These are phyloP conservation scores for Lucilia sericata DNA, from an alignment of 1,140 invertebrate genomes.

Conservation along the genomic window DNA sequence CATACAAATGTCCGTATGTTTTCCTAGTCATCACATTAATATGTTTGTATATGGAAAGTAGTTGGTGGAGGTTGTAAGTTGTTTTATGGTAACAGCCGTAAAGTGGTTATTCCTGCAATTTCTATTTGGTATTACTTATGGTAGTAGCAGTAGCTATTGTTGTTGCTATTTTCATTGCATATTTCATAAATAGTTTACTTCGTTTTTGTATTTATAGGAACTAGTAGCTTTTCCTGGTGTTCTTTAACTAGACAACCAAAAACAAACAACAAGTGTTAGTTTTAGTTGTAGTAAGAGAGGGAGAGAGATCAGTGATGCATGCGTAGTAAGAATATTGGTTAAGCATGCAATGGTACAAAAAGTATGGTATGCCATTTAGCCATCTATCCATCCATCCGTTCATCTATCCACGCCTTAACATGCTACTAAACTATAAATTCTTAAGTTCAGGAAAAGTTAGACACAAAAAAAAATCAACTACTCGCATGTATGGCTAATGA, in stretches of 20 bases:
- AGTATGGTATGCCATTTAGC: neutral
- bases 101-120: conserved; percentile 13
- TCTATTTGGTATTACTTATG: neutral
- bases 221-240: neutral
- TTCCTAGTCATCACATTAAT: neutral
- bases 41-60: neutral
- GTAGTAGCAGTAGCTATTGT: neutral
- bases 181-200: neutral
- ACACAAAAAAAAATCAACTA: neutral
- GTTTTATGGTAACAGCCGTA: neutral
- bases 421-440: conserved; percentile 24
- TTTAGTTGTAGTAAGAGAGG: too few relatives aligned
- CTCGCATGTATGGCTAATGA: conserved; percentile 4
- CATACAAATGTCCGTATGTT: neutral
- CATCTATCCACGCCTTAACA: conserved; percentile 4
- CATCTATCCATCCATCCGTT: conserved; percentile 3
- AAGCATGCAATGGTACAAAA: neutral
- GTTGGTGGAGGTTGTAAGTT: neutral
- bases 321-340: neutral
- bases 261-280: neutral
- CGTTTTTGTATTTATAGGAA: neutral
- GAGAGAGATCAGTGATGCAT: conserved; percentile 5
- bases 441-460: neutral
- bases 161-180: neutral
- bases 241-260: neutral